These are phyloP conservation scores for Urocolius indicus DNA, from an alignment of 2,113 vertebrate species.

Conservation along the genomic window DNA sequence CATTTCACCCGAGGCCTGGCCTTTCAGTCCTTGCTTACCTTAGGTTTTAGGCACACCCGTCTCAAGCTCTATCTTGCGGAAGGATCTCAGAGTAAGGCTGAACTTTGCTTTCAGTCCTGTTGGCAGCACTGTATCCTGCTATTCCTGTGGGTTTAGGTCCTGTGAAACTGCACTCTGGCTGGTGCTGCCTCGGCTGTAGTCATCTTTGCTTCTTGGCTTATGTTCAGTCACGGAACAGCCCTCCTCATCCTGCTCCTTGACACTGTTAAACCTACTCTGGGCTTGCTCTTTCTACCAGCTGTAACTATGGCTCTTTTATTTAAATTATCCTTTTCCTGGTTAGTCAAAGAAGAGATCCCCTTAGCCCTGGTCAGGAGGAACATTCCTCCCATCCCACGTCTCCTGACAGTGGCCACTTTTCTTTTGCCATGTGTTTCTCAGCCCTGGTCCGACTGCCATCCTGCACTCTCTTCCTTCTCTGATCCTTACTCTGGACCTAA, in stretches of 20 bases:
- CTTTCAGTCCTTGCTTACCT: neutral
- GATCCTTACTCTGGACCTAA: neutral
- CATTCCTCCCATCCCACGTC: neutral
- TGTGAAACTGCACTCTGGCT: neutral
- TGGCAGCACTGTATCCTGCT: neutral
- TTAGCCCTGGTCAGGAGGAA: neutral
- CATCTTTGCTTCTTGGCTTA: neutral
- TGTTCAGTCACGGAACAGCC: neutral
- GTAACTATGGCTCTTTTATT: neutral
- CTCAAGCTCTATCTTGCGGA: neutral
- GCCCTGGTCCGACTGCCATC: neutral
- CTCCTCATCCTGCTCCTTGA: neutral
- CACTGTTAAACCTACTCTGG: neutral
- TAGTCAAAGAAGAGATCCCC: neutral
- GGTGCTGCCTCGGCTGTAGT: neutral
- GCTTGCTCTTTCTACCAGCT: neutral
- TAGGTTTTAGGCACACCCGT: rapidly evolving
- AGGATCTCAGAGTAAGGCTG: neutral
- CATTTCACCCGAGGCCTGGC: neutral
- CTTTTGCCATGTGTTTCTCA: neutral
- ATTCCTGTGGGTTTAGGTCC: neutral
- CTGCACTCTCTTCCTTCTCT: neutral
- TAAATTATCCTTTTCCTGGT: neutral
- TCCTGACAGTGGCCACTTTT: neutral
- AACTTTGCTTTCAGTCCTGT: neutral